phyloP scores from a whole-genome alignment of 1,140 invertebrate genomes.

The Carcinoscorpius rotundicauda region DNA sequence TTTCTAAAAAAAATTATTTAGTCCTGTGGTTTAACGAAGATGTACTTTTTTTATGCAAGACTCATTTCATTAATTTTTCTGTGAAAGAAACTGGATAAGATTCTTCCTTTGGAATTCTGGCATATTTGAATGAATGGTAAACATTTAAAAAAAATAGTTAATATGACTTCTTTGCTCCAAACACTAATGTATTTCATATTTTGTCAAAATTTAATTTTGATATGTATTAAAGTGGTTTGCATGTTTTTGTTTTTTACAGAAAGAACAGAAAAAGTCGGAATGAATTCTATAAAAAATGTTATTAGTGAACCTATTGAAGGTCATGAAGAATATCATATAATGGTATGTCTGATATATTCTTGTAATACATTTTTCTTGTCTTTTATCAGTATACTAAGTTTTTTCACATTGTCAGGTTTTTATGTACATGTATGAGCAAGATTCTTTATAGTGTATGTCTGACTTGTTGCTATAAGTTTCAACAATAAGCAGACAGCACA shows the following conservation, averaged over 20 bases:
- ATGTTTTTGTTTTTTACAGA: constrained; percentile 38
- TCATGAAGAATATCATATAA: constrained; percentile 83
- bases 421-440: no score
- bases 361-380: no score
- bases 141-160: no score
- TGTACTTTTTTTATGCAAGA: no score
- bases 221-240: constrained; percentile 1
- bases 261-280: constrained; percentile 80
- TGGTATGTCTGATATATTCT: constrained; percentile 46
- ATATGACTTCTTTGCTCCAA: no score
- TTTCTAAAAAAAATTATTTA: no score
- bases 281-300: constrained; percentile 78
- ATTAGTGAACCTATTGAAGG: constrained; percentile 74
- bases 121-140: no score
- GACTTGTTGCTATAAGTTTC: no score
- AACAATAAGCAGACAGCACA: no score
- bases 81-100: neutral
- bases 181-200: neutral
- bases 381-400: constrained; percentile 4
- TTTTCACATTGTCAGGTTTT: constrained; percentile 20
- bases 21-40: no score
- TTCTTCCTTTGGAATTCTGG: constrained; percentile 1
- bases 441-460: no score
- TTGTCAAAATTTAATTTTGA: constrained; percentile 2
- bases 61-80: no score